Conservation (phyloP, 2,888 invertebrate species). For the Drosophila cognata region DNA sequence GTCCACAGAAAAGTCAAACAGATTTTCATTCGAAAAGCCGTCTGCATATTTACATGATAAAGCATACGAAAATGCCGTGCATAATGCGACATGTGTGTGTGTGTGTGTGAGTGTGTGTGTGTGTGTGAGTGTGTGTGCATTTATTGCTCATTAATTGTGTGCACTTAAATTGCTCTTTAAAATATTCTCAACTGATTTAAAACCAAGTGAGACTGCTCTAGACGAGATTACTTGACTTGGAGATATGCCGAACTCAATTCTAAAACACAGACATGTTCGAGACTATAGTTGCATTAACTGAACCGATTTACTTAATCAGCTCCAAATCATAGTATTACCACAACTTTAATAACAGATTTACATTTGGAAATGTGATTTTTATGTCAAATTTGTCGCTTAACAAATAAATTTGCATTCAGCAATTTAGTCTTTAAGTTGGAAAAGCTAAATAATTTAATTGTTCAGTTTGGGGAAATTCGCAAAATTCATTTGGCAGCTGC, state of each 20-base stretch:
- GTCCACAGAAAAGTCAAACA: constrained; percentile 20
- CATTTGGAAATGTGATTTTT: not conserved
- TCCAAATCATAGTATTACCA: not conserved
- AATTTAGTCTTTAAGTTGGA: not conserved
- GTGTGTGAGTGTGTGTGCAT: not conserved
- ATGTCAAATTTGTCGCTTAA: not conserved
- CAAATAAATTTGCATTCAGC: not conserved
- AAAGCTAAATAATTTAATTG: constrained; percentile 9
- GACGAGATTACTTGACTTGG: not conserved
- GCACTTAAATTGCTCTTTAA: not conserved
- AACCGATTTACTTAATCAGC: not conserved
- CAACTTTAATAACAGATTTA: not conserved
- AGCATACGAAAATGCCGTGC: not conserved
- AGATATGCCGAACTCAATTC: not conserved
- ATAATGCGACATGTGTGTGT: not conserved
- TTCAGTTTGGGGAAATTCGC: constrained; percentile 18
- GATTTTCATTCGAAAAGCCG: constrained; percentile 4
- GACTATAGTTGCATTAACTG: not conserved
- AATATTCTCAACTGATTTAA: not conserved
- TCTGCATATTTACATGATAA: constrained; percentile 5
- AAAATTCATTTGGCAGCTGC: constrained; percentile 37
- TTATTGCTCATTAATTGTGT: constrained; percentile 5
- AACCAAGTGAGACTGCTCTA: not conserved
- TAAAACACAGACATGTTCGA: not conserved
- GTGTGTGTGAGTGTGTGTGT: not conserved